Conservation (phyloP, 1,140 invertebrate genomes). For the Cotesia typhae region DNA sequence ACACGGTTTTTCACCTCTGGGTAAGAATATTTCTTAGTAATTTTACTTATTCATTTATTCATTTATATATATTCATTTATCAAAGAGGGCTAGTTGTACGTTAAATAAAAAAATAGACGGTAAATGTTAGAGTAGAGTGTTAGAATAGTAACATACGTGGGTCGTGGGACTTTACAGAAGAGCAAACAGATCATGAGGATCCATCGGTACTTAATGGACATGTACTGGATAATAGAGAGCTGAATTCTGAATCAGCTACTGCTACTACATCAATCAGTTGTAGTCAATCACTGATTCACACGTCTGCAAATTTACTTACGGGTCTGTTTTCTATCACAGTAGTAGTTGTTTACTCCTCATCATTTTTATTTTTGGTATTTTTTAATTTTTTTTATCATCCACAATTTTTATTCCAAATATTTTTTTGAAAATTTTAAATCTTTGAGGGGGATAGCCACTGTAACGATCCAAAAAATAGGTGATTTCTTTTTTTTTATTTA, state of each 20-base stretch:
- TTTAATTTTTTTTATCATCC: conserved; percentile 8
- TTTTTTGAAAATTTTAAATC: too few species aligned
- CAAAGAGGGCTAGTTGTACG: neutral
- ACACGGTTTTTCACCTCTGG: conserved; percentile 68
- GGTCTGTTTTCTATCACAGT: conserved; percentile 64
- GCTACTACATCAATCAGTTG: conserved; percentile 56
- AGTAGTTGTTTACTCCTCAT: conserved; percentile 55
- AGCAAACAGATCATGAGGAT: conserved; percentile 59
- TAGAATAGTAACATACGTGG: conserved; percentile 55
- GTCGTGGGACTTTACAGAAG: conserved; percentile 62
- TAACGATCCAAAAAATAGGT: too few species aligned
- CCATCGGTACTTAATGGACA: conserved; percentile 4
- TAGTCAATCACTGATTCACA: conserved; percentile 61
- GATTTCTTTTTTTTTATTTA: too few species aligned
- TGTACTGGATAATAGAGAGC: conserved; percentile 50
- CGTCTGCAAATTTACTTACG: conserved; percentile 62
- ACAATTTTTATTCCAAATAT: neutral
- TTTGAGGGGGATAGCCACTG: too few species aligned
- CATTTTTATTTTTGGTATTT: conserved; percentile 16
- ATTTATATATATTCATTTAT: neutral
- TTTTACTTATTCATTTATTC: neutral
- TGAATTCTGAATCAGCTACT: conserved; percentile 57
- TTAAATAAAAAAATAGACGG: neutral
- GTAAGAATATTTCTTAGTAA: conserved; percentile 59
- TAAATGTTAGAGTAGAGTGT: conserved; percentile 14